phyloP scores from a whole-genome alignment of 2,797 vertebrate species.

The Trachops cirrhosus region DNA sequence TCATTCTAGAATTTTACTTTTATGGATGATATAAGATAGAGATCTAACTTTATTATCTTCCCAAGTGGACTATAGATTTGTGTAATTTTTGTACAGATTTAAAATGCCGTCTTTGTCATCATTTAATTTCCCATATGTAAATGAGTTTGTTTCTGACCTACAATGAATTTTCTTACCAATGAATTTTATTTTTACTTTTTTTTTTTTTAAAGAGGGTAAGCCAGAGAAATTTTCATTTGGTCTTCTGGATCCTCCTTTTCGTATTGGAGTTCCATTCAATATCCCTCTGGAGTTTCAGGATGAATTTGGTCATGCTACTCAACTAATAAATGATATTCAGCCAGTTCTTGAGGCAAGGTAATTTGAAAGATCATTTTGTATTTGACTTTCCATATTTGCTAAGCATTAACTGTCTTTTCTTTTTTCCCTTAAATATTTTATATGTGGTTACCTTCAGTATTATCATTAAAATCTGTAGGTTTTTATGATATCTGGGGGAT shows the following conservation, averaged over 20 bases:
- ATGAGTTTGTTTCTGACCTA: not conserved
- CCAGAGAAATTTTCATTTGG: conserved; percentile 86
- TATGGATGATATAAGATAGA: not conserved
- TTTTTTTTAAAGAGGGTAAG: conserved; percentile 84
- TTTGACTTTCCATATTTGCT: conserved; percentile 42
- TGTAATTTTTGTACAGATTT: not conserved
- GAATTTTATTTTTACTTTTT: not conserved
- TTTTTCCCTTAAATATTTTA: not conserved
- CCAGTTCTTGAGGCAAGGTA: conserved; percentile 91
- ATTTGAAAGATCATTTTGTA: conserved; percentile 21
- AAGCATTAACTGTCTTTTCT: not conserved
- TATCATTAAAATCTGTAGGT: not conserved
- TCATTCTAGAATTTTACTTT: not conserved
- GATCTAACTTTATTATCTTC: not conserved
- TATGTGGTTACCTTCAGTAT: not conserved
- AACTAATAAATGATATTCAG: conserved; percentile 76
- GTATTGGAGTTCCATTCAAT: conserved; percentile 88
- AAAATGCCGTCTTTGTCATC: conserved; percentile 8
- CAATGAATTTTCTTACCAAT: not conserved
- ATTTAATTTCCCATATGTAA: not conserved
- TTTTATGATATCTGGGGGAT: not conserved
- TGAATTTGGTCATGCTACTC: conserved; percentile 85
- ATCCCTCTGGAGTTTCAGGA: conserved; percentile 90
- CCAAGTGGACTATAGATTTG: not conserved
- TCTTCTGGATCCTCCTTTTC: conserved; percentile 81